A percentile compares a stretch with the other conserved stretches of the same genome.
Conservation (phyloP, 2,797 vertebrate species). For the Megaceryle alcyon region DNA sequence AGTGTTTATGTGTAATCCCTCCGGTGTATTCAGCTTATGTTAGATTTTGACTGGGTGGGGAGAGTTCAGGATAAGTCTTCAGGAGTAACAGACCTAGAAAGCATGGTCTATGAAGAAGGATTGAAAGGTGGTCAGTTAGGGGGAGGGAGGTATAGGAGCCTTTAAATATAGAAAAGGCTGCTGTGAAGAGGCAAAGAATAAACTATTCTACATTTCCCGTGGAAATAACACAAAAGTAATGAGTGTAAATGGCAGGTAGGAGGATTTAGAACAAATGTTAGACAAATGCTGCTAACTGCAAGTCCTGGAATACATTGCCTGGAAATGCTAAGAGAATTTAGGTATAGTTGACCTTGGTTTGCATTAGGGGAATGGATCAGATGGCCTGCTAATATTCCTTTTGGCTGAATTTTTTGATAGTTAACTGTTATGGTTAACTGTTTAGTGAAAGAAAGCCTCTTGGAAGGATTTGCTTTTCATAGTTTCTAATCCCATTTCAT, state of each 20-base stretch:
- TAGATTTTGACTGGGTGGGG: background rate
- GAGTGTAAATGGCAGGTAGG: background rate
- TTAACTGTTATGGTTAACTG: background rate
- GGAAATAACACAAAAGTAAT: background rate
- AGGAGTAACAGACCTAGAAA: background rate
- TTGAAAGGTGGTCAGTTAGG: background rate
- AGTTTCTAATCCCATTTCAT: background rate
- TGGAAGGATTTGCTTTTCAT: background rate
- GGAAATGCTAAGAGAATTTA: background rate
- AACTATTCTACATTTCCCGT: background rate
- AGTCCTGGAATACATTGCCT: background rate
- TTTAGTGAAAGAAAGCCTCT: background rate
- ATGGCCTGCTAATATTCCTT: background rate
- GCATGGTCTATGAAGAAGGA: background rate
- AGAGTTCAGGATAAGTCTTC: background rate
- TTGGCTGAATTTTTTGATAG: background rate
- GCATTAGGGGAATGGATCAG: background rate
- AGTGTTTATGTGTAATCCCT: background rate
- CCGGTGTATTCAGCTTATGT: background rate
- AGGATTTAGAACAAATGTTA: background rate
- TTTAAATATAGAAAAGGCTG: background rate
- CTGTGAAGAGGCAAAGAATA: background rate
- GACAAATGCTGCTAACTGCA: background rate
- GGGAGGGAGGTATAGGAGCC: background rate
- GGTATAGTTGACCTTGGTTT: background rate